These are phyloP conservation scores for Eumacrocentrus americanus DNA, from an alignment of 2,888 invertebrate species.

Conservation along the genomic window DNA sequence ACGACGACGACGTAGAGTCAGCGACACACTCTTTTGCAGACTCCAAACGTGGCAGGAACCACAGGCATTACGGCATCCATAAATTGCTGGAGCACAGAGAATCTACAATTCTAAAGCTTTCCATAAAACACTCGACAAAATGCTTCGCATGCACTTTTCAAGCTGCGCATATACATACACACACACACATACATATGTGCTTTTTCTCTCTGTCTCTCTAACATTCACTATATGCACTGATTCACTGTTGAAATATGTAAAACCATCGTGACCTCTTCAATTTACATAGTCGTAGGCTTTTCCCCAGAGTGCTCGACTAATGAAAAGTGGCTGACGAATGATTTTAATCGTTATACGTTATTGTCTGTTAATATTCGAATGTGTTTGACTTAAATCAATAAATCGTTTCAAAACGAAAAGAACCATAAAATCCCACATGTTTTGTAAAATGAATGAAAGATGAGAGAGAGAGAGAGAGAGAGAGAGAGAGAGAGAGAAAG, in stretches of 20 bases:
- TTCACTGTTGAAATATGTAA: conserved; percentile 60
- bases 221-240: conserved; percentile 11
- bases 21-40: conserved; percentile 34
- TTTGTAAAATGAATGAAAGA: not conserved
- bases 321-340: conserved; percentile 45
- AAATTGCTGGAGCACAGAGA: conserved; percentile 43
- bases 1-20: not conserved
- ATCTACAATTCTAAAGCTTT: conserved; percentile 62
- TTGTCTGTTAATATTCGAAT: conserved; percentile 4
- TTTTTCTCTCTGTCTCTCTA: conserved; percentile 37
- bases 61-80: conserved; percentile 25
- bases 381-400: conserved; percentile 12
- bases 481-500: not conserved
- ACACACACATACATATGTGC: conserved; percentile 21
- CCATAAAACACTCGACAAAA: conserved; percentile 61
- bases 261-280: conserved; percentile 60
- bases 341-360: conserved; percentile 13
- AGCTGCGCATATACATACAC: conserved; percentile 35
- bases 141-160: conserved; percentile 60
- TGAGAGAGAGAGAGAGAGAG: not conserved
- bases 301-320: conserved; percentile 35
- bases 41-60: conserved; percentile 16
- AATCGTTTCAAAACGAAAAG: not conserved
- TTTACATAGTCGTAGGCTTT: conserved; percentile 54
- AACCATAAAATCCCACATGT: not conserved